A percentile compares a stretch with the other conserved stretches of the same genome.
phyloP scores from a whole-genome alignment of 1,140 invertebrate genomes.

The Gerris buenoi region DNA sequence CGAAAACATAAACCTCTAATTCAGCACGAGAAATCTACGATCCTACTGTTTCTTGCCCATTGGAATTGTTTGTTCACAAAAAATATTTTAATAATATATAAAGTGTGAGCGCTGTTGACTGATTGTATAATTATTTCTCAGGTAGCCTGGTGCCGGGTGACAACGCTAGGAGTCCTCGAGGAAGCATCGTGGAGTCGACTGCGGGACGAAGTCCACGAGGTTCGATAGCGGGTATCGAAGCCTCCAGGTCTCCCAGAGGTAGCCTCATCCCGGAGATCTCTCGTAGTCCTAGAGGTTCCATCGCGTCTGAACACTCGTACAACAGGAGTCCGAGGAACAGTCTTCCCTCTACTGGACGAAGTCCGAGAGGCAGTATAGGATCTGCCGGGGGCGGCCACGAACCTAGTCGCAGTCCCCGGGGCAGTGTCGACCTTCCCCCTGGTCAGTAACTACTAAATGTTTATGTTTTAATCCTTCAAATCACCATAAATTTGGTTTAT shows the following conservation, averaged over 20 bases:
- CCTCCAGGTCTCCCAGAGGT: conserved; percentile 31
- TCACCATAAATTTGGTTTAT: no score
- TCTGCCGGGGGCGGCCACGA: conserved; percentile 28
- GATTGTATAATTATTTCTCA: no score
- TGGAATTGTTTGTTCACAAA: no score
- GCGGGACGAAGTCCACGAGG: conserved; percentile 34
- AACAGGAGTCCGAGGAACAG: conserved; percentile 33
- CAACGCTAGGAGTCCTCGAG: conserved; percentile 37
- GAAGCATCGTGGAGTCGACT: conserved; percentile 41
- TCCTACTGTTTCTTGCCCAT: no score
- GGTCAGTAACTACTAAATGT: no score
- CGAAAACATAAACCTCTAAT: no score
- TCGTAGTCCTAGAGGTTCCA: conserved; percentile 34
- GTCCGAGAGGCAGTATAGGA: conserved; percentile 43
- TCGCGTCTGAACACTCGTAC: conserved; percentile 29
- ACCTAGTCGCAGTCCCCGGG: conserved; percentile 24
- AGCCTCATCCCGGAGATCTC: conserved; percentile 19
- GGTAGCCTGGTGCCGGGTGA: conserved; percentile 30
- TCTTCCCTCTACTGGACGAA: conserved; percentile 24
- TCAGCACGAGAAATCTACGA: no score
- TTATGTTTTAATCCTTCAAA: no score
- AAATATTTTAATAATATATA: no score
- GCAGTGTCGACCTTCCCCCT: conserved; percentile 19
- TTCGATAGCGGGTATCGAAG: conserved; percentile 20
- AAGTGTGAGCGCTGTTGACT: no score